A percentile compares a stretch with the other conserved stretches of the same genome.
phyloP scores from a whole-genome alignment of 2,797 vertebrate genomes.

The Eulemur mongoz region DNA sequence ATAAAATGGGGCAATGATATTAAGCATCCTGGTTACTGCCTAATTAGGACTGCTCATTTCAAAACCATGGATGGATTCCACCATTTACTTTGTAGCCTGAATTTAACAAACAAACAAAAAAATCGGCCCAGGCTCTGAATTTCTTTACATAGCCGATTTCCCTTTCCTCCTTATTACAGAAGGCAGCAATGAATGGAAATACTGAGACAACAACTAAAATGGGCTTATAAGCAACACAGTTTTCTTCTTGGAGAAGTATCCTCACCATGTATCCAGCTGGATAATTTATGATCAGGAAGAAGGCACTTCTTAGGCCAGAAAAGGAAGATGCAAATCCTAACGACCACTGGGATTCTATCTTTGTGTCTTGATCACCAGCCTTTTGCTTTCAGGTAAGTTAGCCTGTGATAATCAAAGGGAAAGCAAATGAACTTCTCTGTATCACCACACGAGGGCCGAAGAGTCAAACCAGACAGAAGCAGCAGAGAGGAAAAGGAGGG shows the following conservation, averaged over 20 bases:
- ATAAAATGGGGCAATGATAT: not conserved
- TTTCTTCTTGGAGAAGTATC: not conserved
- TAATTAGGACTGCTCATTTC: not conserved
- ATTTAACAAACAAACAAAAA: not conserved
- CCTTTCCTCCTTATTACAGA: not conserved
- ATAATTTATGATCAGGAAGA: not conserved
- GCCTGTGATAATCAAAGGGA: not conserved
- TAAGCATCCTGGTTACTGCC: not conserved
- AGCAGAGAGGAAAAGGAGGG: not conserved
- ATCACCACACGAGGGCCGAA: not conserved
- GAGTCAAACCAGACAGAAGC: not conserved
- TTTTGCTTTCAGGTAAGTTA: not conserved
- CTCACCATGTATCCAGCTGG: not conserved
- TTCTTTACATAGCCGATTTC: not conserved
- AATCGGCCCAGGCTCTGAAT: not conserved
- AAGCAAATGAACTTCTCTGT: not conserved
- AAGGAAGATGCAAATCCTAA: not conserved
- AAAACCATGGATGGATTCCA: not conserved
- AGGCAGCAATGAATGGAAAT: not conserved
- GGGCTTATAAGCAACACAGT: not conserved
- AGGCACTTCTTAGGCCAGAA: not conserved
- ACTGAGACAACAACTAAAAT: not conserved
- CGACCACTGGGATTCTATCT: not conserved
- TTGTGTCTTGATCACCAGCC: not conserved
- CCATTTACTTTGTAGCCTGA: not conserved